These are phyloP conservation scores for Numenius phaeopus DNA, from an alignment of 2,797 vertebrate genomes.

Conservation along the genomic window DNA sequence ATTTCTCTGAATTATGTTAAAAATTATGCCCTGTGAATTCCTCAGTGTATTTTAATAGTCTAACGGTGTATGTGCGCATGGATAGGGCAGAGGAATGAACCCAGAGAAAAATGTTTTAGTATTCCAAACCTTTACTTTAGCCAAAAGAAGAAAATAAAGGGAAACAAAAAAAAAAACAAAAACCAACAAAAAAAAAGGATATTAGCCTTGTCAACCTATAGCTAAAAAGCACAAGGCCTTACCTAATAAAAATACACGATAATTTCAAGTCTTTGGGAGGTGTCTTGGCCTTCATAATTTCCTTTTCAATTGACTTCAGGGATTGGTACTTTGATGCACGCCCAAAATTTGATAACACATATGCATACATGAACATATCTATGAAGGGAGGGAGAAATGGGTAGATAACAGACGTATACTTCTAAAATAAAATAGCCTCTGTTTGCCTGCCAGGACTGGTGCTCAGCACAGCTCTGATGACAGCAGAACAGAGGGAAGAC, in stretches of 20 bases:
- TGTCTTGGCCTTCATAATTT: neutral
- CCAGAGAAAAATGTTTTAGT: neutral
- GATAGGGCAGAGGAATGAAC: neutral
- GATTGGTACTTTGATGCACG: neutral
- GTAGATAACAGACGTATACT: neutral
- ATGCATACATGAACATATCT: fast-evolving
- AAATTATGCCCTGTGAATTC: neutral
- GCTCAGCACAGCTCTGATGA: neutral
- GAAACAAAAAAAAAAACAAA: no score
- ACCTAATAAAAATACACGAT: neutral
- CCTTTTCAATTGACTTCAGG: neutral
- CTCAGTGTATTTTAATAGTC: neutral
- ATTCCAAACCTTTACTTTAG: neutral
- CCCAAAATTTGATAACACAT: neutral
- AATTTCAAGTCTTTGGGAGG: neutral
- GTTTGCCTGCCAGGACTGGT: neutral
- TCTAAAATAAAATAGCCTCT: neutral
- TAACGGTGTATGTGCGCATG: fast-evolving
- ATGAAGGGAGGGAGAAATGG: neutral
- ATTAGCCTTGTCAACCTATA: neutral
- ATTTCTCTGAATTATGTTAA: neutral
- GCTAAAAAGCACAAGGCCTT: neutral
- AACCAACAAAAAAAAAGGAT: neutral
- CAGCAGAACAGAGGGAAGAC: neutral
- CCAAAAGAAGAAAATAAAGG: neutral